Evolutionary conservation across 2,113 vertebrate genomes (phyloP), one percentile per base, ranked within the genome.

Genomic region (Cathartes aura): DNA sequence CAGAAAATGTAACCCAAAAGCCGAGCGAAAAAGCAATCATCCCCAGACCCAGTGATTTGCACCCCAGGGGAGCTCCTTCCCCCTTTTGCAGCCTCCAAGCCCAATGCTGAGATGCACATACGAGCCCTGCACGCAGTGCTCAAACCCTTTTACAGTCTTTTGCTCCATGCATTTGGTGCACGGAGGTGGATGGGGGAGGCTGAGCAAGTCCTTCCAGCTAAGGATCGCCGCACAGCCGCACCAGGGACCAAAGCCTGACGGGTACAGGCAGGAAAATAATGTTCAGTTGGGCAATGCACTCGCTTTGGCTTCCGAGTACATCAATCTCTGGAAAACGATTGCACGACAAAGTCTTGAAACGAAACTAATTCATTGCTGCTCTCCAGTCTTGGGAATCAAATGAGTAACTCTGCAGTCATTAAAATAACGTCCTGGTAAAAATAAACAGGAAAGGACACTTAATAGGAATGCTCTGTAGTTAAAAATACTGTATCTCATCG

Each of bases 331-430:
- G 73, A 89, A 96, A 96, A 94, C 6, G 30, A 95, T 3, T 82
- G 83, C 66, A 78, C 5, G 47, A 90, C 68, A 75, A 82, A 92
- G 60, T 68, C 81, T 72, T 1, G 0, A 89, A 96, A 95, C 40
- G 89, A 93, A 93, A 91, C 81, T 16, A 91, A 94, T 47, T 94
- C 80, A 53, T 2, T n/a, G 66, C 95, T 75, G 76, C 66, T 92
- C 73, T 86, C 70, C 83, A 84, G 93, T 89, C 84, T 87, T 87
- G 60, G 78, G 91, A 96, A 89, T 75, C 64, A 82, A 96, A 85
- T 96, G 93, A 97, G 95, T 96, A 95, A 95, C 73, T 84, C 70
- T 32, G 63, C 60, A 95, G 96, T 87, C 83, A 96, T 92, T 96
- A 92, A 92, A 96, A 90, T 53, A 92, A 95, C 3, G 48, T 92